phyloP scores from a whole-genome alignment of 2,888 invertebrate species.

The Ophion ventricosus region DNA sequence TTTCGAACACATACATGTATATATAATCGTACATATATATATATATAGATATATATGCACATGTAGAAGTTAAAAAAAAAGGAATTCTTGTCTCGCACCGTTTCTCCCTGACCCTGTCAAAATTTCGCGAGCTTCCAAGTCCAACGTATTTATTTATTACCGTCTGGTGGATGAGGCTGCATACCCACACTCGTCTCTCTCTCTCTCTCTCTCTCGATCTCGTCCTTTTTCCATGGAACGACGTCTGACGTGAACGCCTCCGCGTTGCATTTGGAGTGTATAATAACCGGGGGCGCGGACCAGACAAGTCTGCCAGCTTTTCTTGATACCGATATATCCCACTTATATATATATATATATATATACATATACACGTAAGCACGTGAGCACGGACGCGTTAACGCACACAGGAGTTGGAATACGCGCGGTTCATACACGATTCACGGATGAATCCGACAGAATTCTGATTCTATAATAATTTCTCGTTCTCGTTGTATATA shows the following conservation, averaged over 20 bases:
- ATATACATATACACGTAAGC: slow-evolving; percentile 11
- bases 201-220: slow-evolving; percentile 45
- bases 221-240: slow-evolving; percentile 61
- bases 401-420: not conserved
- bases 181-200: slow-evolving; percentile 28
- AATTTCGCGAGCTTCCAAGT: slow-evolving; percentile 54
- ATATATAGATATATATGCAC: not conserved
- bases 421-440: slow-evolving; percentile 26
- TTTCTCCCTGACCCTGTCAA: slow-evolving; percentile 65
- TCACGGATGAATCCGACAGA: slow-evolving; percentile 3
- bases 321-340: slow-evolving; percentile 70
- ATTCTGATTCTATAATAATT: slow-evolving; percentile 67
- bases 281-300: slow-evolving; percentile 66
- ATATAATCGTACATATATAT: not conserved
- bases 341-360: slow-evolving; percentile 29
- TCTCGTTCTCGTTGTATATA: not conserved
- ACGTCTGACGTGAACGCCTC: slow-evolving; percentile 61
- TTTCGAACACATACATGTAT: slow-evolving; percentile 7
- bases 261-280: slow-evolving; percentile 66
- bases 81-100: slow-evolving; percentile 31
- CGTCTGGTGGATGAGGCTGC: slow-evolving; percentile 52
- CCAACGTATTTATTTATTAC: slow-evolving; percentile 64
- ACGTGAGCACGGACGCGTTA: slow-evolving; percentile 4
- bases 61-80: slow-evolving; percentile 32
- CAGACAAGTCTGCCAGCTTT: slow-evolving; percentile 66